A percentile compares a stretch with the other conserved stretches of the same genome.
These are phyloP conservation scores for Syritta pipiens DNA, from an alignment of 2,888 invertebrate species.

Conservation along the genomic window DNA sequence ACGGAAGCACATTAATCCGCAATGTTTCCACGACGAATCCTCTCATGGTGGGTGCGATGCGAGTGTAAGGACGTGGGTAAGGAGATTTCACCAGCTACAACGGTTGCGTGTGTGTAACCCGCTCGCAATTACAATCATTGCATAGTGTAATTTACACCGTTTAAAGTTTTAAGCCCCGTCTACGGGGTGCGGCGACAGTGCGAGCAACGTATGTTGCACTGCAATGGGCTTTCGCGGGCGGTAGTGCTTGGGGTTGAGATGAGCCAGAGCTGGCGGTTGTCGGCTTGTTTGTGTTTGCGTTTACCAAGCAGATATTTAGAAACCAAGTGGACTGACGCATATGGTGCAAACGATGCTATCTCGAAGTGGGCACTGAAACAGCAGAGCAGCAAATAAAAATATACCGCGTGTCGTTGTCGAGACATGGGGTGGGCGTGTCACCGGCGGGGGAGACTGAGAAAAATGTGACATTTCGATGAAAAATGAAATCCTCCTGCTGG, in stretches of 20 bases:
- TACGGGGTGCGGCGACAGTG: constrained; percentile 13
- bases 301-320: constrained; percentile 62
- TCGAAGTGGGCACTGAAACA: not conserved
- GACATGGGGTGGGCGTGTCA: constrained; percentile 43
- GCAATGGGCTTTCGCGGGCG: not conserved
- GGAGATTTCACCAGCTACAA: constrained; percentile 25
- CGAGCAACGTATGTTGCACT: constrained; percentile 7
- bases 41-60: not conserved
- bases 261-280: constrained; percentile 35
- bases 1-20: constrained; percentile 63
- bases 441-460: constrained; percentile 13
- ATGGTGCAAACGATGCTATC: constrained; percentile 49
- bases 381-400: constrained; percentile 34
- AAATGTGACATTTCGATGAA: constrained; percentile 65
- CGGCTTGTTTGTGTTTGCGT: constrained; percentile 52
- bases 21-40: constrained; percentile 43
- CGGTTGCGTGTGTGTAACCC: constrained; percentile 34
- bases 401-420: not conserved
- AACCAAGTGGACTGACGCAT: constrained; percentile 50
- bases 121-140: constrained; percentile 65
- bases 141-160: constrained; percentile 64
- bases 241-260: constrained; percentile 27
- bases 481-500: constrained; percentile 61
- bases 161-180: constrained; percentile 67
- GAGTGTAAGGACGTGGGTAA: constrained; percentile 18